A percentile compares a stretch with the other conserved stretches of the same genome.
These are phyloP conservation scores for Sinhomidia bicolor DNA, from an alignment of 2,888 invertebrate genomes.

Conservation along the genomic window DNA sequence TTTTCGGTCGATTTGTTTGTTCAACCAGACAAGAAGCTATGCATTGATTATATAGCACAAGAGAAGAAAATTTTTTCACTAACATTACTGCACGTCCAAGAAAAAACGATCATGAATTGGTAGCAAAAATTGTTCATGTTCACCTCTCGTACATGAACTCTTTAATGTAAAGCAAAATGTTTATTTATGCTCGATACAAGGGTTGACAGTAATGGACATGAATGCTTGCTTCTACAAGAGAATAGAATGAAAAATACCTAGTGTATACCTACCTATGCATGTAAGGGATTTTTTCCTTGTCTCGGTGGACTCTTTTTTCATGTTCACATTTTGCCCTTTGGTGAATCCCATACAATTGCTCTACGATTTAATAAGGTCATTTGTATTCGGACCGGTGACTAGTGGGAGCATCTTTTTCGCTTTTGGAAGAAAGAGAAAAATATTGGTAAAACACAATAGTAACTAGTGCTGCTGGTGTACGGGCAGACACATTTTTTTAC, in stretches of 20 bases:
- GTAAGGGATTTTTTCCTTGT: slow-evolving; percentile 15
- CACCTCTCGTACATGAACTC: background rate
- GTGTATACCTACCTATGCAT: too few species aligned
- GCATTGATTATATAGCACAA: slow-evolving; percentile 19
- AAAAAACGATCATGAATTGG: background rate
- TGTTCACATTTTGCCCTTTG: slow-evolving; percentile 46
- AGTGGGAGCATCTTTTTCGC: slow-evolving; percentile 49
- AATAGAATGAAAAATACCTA: slow-evolving; percentile 21
- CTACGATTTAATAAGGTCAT: slow-evolving; percentile 66
- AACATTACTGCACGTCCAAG: slow-evolving; percentile 44
- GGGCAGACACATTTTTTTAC: background rate
- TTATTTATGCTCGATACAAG: slow-evolving; percentile 39
- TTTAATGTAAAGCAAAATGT: slow-evolving; percentile 16
- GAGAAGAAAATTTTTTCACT: slow-evolving; percentile 6
- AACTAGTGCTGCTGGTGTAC: background rate
- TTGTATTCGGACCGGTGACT: slow-evolving; percentile 69
- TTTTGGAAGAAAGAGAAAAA: background rate
- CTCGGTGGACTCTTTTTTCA: slow-evolving; percentile 18
- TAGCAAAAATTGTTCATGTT: slow-evolving; percentile 2
- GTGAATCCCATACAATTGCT: slow-evolving; percentile 14
- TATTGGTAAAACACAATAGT: background rate
- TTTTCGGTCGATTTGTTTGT: slow-evolving; percentile 15
- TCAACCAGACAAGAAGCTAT: slow-evolving; percentile 8
- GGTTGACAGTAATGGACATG: slow-evolving; percentile 22
- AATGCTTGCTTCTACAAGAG: background rate